These are phyloP conservation scores for Polypedilum vanderplanki DNA, from an alignment of 1,140 invertebrate genomes.

Conservation along the genomic window DNA sequence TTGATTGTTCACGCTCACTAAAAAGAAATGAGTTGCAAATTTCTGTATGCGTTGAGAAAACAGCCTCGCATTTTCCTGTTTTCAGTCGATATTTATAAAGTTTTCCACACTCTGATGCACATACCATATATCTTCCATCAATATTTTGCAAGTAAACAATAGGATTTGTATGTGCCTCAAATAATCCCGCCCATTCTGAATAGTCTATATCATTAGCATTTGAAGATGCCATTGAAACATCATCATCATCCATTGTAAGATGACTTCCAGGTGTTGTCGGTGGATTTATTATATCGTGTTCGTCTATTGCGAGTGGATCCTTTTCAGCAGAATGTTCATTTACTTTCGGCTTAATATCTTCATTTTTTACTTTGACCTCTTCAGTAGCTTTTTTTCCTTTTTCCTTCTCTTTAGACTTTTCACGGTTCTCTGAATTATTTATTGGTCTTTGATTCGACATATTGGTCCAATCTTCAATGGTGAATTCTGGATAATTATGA, in stretches of 20 bases:
- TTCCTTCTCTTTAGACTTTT: background rate
- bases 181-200: slow-evolving; percentile 31
- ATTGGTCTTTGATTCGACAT: background rate
- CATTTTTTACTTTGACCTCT: background rate
- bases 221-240: background rate
- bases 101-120: slow-evolving; percentile 50
- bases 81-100: slow-evolving; percentile 47
- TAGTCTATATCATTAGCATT: slow-evolving; percentile 32
- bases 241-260: slow-evolving; percentile 9
- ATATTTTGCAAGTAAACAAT: slow-evolving; percentile 38
- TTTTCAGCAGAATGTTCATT: background rate
- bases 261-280: background rate
- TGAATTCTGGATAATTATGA: background rate
- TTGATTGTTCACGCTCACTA: slow-evolving; percentile 34
- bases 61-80: slow-evolving; percentile 45
- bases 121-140: slow-evolving; percentile 39
- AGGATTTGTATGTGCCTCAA: slow-evolving; percentile 34
- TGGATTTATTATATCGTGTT: background rate
- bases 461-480: background rate
- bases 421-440: background rate
- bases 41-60: slow-evolving; percentile 43
- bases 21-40: slow-evolving; percentile 39
- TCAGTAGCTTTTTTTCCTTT: background rate
- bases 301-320: background rate
- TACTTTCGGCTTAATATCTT: background rate